Percentiles rank a stretch among this genome's conserved stretches.
phyloP scores from a whole-genome alignment of 2,113 vertebrate genomes.

The Leucopsar rothschildi region DNA sequence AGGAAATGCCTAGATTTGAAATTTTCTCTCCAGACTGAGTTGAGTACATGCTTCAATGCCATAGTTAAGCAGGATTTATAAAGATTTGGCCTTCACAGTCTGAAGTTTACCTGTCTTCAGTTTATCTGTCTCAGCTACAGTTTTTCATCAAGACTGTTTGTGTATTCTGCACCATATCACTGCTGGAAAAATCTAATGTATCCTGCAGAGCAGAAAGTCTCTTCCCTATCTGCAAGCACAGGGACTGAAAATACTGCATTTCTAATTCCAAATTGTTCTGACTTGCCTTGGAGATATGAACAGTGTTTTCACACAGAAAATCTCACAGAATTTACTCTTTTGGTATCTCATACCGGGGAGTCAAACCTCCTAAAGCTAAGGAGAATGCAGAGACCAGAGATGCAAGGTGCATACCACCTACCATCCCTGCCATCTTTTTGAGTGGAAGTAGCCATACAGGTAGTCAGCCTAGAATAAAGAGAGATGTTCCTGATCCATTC shows the following conservation, averaged over 20 bases:
- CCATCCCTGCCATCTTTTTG: neutral
- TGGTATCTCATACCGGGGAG: accelerated
- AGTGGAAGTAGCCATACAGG: neutral
- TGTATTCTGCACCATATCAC: neutral
- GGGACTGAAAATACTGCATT: neutral
- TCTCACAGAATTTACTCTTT: neutral
- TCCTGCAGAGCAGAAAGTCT: neutral
- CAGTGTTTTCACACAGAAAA: neutral
- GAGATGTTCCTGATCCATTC: neutral
- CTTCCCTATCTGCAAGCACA: neutral
- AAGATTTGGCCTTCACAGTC: neutral
- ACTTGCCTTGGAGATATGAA: neutral
- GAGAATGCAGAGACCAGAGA: neutral
- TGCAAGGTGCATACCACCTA: neutral
- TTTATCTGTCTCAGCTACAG: neutral
- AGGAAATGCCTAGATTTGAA: neutral
- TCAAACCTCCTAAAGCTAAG: neutral
- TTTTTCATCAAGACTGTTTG: neutral
- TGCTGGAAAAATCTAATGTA: neutral
- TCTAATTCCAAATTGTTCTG: neutral
- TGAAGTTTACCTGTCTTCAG: neutral
- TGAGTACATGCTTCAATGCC: neutral
- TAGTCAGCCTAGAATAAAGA: neutral
- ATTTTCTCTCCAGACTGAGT: neutral
- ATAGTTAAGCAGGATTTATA: neutral